phyloP scores from a whole-genome alignment of 1,140 invertebrate species.

The Drosophila sulfurigaster region DNA sequence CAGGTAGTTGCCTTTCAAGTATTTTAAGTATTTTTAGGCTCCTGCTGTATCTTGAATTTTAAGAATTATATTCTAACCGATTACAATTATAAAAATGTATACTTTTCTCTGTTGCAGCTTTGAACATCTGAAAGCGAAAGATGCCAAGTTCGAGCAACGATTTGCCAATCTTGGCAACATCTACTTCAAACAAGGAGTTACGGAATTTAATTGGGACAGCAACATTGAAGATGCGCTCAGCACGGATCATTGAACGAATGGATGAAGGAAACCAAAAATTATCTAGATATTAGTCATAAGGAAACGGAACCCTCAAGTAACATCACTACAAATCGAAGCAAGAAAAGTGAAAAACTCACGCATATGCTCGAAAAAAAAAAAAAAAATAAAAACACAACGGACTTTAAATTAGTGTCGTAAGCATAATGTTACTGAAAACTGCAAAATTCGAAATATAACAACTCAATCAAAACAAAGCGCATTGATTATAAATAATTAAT shows the following conservation, averaged over 20 bases:
- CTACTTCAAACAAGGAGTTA: slow-evolving; percentile 89
- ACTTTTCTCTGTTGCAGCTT: slow-evolving; percentile 87
- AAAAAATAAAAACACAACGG: slow-evolving; percentile 55
- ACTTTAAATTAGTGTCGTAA: slow-evolving; percentile 75
- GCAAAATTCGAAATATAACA: slow-evolving; percentile 48
- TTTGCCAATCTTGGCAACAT: slow-evolving; percentile 92
- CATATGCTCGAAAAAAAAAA: slow-evolving; percentile 24
- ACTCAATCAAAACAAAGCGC: slow-evolving; percentile 49
- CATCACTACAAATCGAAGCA: slow-evolving; percentile 31
- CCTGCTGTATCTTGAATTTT: not conserved
- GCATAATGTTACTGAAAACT: slow-evolving; percentile 68
- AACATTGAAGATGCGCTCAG: slow-evolving; percentile 90
- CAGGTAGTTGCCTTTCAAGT: slow-evolving; percentile 6
- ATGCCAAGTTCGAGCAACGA: slow-evolving; percentile 92
- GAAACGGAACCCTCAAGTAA: slow-evolving; percentile 30
- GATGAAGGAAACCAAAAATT: slow-evolving; percentile 73
- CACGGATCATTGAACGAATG: slow-evolving; percentile 77
- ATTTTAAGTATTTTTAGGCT: not conserved
- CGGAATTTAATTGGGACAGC: slow-evolving; percentile 95
- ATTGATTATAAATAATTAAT: slow-evolving; percentile 4
- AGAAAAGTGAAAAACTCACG: not conserved
- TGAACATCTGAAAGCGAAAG: slow-evolving; percentile 91
- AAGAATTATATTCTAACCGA: too few species aligned
- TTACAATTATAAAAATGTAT: not conserved
- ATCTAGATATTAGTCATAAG: slow-evolving; percentile 65